Conservation (phyloP, 2,797 vertebrate genomes). For the Bovichtus variegatus region DNA sequence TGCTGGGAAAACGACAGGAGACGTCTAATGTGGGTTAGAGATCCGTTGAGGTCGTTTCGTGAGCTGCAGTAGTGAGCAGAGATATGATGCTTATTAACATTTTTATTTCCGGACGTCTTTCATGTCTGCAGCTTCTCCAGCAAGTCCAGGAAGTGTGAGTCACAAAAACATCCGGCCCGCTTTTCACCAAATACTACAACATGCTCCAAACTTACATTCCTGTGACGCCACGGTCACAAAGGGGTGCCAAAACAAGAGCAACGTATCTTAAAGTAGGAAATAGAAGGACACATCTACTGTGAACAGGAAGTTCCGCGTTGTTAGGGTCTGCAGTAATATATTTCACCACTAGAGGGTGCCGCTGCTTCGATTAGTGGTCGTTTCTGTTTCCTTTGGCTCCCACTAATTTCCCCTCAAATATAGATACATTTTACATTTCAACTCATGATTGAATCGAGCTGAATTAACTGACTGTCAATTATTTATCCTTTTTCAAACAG, state of each 20-base stretch:
- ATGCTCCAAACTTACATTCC: background rate
- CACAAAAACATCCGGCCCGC: background rate
- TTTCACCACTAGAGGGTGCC: slow-evolving; percentile 14
- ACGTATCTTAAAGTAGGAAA: background rate
- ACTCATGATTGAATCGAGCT: background rate
- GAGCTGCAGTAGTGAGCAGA: background rate
- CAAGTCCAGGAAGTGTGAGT: background rate
- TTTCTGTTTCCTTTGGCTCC: background rate
- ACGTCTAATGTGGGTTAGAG: background rate
- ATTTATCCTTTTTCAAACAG: too few species aligned
- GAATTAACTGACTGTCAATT: background rate
- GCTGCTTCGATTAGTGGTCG: background rate
- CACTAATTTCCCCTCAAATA: background rate
- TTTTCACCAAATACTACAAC: background rate
- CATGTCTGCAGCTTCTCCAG: background rate
- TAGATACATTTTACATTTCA: background rate
- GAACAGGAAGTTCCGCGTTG: slow-evolving; percentile 49
- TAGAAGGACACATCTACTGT: background rate
- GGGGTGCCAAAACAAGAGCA: rapidly evolving
- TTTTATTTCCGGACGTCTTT: background rate
- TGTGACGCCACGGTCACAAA: background rate
- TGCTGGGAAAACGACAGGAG: slow-evolving; percentile 58
- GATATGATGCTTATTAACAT: background rate
- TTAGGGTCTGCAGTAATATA: rapidly evolving
- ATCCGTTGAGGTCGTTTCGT: background rate